Base-by-base conservation (phyloP, 2,113 vertebrate species). In the Xiphias gladius region DNA sequence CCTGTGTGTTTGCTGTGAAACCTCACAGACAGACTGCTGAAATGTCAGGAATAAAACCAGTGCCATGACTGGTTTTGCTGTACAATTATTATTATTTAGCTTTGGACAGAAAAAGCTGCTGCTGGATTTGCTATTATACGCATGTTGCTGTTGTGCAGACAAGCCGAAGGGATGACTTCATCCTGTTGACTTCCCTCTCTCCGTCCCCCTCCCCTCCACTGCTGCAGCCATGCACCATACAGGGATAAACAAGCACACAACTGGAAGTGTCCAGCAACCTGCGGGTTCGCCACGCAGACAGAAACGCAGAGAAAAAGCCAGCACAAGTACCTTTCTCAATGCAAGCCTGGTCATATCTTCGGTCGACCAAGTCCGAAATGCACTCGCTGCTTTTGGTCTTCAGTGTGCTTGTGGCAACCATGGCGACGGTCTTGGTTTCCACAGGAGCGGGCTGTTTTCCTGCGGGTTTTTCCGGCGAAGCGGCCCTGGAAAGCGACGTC, bases 351-450 rank as follows among this genome's bases (percentile, higher is more conserved):
- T 95, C 91, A 54, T 87, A 95, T 75, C 92, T 92, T 48, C 80
- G 73, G 46, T 92, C 92, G 37, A 90, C 54, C 73, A 90, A 32
- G n/a, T 94, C 94, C 0, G 77, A 94, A 62, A 94, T n/a, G 1
- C 85, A 89, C 19, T 92, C 93, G 41, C 89, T 57, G 83, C 84
- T 94, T 88, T 95, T 96, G 80, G 82, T 80, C 52, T 91, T 95
- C 72, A 96, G 41, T 26, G 79, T 92, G 93, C 93, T 95, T n/a
- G 95, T 93, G 32, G 94, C 94, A 76, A 94, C 95, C 92, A 91
- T 95, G 69, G 73, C 91, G 91, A 55, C 73, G 37, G 76, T 50
- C 17, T 32, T 7, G 52, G 0, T 52, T 71, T 67, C 1, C 55
- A 63, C 73, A 48, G 41, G 61, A 76, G 41, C 13, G 67, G 55